Percentiles rank a stretch among this genome's conserved stretches.
Evolutionary conservation across 2,113 vertebrate species (phyloP).

Genomic region (Mobula hypostoma): DNA sequence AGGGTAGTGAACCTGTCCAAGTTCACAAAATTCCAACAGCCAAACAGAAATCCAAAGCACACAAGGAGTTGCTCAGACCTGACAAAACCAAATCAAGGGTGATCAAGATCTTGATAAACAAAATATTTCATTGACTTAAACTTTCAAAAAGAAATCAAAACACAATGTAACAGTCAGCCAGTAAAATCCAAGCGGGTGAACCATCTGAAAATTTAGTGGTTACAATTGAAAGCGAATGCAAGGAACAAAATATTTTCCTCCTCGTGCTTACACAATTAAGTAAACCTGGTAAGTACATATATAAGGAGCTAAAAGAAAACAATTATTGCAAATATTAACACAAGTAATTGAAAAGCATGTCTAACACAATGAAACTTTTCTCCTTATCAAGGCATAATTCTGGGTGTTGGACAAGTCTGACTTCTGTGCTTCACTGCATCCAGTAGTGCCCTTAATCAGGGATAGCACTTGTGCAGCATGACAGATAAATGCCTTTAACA

Average conservation of each 20-base stretch:
- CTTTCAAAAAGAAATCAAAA: background rate
- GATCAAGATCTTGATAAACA: background rate
- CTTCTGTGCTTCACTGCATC: background rate
- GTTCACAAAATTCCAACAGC: no score
- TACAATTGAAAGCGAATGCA: background rate
- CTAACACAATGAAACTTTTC: slow-evolving; percentile 1
- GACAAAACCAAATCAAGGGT: no score
- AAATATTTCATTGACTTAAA: background rate
- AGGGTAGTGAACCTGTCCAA: no score
- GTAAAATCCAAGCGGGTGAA: background rate
- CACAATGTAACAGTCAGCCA: background rate
- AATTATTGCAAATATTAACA: no score
- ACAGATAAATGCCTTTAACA: slow-evolving; percentile 42
- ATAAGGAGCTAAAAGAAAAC: background rate
- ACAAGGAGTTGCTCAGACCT: no score
- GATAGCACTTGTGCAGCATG: background rate
- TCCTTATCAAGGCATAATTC: background rate
- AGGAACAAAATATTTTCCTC: background rate
- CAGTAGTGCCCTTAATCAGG: background rate
- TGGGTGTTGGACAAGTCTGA: background rate
- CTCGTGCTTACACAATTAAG: background rate
- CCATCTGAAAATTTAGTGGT: background rate
- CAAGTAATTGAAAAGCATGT: background rate
- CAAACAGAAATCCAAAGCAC: no score
- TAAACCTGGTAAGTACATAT: background rate